phyloP scores from a whole-genome alignment of 2,797 vertebrate genomes.

The Anas acuta region DNA sequence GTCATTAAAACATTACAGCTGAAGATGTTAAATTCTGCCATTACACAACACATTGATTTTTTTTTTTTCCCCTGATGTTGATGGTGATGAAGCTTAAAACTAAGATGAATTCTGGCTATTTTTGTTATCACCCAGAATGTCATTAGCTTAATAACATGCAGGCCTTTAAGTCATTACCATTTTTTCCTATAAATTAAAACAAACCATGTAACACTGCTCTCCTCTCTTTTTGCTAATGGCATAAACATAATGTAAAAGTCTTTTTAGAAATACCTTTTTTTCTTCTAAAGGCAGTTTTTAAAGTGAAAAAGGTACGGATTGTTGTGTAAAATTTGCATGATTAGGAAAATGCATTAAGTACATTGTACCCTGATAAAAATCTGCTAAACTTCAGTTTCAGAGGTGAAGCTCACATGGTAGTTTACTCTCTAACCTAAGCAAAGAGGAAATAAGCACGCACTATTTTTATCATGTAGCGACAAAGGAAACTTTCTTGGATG shows the following conservation, averaged over 20 bases:
- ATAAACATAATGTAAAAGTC: not conserved
- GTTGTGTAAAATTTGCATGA: not conserved
- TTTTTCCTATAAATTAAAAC: not conserved
- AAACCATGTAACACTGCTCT: not conserved
- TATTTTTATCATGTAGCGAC: not conserved
- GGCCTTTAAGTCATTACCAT: not conserved
- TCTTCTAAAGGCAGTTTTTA: not conserved
- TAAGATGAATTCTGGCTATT: conserved; percentile 19
- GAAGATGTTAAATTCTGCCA: conserved; percentile 62
- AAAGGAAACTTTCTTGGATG: not conserved
- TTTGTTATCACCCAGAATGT: not conserved
- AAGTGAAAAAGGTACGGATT: not conserved
- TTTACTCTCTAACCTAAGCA: not conserved
- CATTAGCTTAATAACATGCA: conserved; percentile 9
- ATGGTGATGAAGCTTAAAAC: not conserved
- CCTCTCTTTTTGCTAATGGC: not conserved
- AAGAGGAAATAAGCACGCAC: not conserved
- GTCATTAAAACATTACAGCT: conserved; percentile 69
- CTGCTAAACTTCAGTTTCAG: not conserved
- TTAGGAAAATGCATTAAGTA: not conserved
- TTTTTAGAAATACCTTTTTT: not conserved
- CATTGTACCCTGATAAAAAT: not conserved
- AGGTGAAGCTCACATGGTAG: rapidly evolving
- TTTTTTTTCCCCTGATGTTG: not conserved
- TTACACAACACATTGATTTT: conserved; percentile 33